Evolutionary conservation across 2,888 invertebrate species (phyloP), one percentile per base, ranked within the genome.

Genomic region (Lithosia quadra): DNA sequence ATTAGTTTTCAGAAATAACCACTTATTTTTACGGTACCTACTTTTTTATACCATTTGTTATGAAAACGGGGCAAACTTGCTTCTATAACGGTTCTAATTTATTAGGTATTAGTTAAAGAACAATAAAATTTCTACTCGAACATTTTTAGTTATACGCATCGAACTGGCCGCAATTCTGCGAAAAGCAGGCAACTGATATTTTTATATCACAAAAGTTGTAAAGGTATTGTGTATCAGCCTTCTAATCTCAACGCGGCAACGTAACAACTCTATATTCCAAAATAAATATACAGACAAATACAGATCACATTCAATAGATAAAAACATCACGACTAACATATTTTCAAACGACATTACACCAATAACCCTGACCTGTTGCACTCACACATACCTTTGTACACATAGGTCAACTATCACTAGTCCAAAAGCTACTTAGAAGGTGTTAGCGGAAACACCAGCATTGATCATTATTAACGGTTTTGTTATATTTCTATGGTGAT

Each of bases 381-480:
- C 53, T 55, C 58, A 63, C 64, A 76, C 74, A 72, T 72, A 70
- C 78, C 59, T 62, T 77, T 58, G 64, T 61, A 67, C 28, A 28
- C n/a, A 69, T 68, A 72, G 78, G 73, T 80, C 71, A 78, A 75
- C 49, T 60, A 9, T 59, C 61, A 67, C 63, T 67, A 62, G 73
- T 64, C 65, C 55, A 65, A 66, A n/a, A 28, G n/a, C 22, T 34
- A 8, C 24, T 34, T 22, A 10, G 24, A 68, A 55, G 43, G 49
- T 61, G 53, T 65, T 73, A 78, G 68, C 78, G 81, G 80, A 81
- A 77, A 76, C 69, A 22, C 74, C 68, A 28, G 28, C 28, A 79
- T 80, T 76, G 81, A 80, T 71, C 72, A 81, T 81, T 80, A 79
- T 80, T 81, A 81, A 81, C 81, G 81, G 81, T 78, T 69, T 76